Evolutionary conservation across 2,797 vertebrate species (phyloP).

Genomic region (Rhinogobio ventralis): DNA sequence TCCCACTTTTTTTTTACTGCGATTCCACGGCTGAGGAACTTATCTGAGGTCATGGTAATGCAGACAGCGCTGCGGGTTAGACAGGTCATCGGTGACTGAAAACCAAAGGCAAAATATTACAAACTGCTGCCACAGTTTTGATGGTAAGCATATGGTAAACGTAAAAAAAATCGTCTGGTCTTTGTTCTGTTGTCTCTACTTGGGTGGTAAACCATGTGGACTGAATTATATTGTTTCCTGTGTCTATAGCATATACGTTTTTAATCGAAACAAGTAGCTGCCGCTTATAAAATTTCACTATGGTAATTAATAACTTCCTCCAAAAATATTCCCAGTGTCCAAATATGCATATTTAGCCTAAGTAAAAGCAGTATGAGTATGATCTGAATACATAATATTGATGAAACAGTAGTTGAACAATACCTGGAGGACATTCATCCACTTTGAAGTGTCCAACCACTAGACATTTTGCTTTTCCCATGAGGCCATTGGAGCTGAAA

Average conservation of each 20-base stretch:
- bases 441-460: neutral
- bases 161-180: neutral
- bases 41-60: neutral
- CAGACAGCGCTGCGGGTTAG: neutral
- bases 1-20: neutral
- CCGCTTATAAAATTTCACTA: neutral
- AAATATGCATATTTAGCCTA: neutral
- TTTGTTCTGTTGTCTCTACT: neutral
- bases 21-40: conserved; percentile 9
- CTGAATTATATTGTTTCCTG: neutral
- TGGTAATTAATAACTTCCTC: neutral
- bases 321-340: neutral
- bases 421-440: neutral
- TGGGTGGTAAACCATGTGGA: neutral
- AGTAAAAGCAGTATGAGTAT: neutral
- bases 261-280: neutral
- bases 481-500: neutral
- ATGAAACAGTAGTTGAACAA: neutral
- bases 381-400: neutral
- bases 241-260: neutral
- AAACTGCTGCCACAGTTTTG: neutral
- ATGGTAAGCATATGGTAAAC: neutral
- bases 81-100: neutral
- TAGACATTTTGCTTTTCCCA: neutral
- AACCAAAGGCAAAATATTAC: neutral